These are phyloP conservation scores for Colletes collaris DNA, from an alignment of 2,888 invertebrate genomes.

Conservation along the genomic window DNA sequence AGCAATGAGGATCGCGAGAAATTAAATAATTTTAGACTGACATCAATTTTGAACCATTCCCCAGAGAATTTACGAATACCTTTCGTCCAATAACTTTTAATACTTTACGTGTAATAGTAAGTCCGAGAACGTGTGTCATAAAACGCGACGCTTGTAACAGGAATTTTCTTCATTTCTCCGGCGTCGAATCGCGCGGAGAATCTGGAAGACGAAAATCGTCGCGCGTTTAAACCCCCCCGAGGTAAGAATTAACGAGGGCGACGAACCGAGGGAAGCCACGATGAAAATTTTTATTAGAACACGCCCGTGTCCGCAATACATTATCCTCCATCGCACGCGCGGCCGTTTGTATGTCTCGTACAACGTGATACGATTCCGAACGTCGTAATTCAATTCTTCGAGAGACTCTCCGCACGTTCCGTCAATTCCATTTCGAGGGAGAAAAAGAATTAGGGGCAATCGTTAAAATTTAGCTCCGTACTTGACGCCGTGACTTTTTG, in stretches of 20 bases:
- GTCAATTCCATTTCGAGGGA: conserved; percentile 37
- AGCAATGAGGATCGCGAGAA: no score
- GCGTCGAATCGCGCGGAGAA: conserved; percentile 9
- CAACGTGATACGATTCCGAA: conserved; percentile 63
- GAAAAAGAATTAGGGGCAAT: conserved; percentile 8
- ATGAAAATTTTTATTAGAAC: conserved; percentile 66
- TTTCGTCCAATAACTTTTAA: no score
- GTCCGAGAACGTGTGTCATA: no score
- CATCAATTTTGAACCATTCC: no score
- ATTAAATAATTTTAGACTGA: no score
- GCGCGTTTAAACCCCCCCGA: conserved; percentile 37
- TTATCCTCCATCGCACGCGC: conserved; percentile 28
- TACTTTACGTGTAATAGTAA: no score
- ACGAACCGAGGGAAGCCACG: conserved; percentile 7
- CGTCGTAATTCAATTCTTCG: conserved; percentile 73
- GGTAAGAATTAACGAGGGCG: conserved; percentile 49
- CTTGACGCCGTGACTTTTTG: conserved; percentile 7
- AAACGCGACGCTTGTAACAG: not conserved
- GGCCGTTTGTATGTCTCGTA: conserved; percentile 22
- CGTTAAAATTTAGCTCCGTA: conserved; percentile 32
- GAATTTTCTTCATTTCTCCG: conserved; percentile 1
- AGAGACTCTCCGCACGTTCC: conserved; percentile 50
- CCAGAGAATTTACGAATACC: no score
- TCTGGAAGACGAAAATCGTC: conserved; percentile 24
- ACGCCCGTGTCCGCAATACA: conserved; percentile 39